A percentile compares a stretch with the other conserved stretches of the same genome.
Evolutionary conservation across 2,888 invertebrate genomes (phyloP).

Genomic region (Xestia ashworthii): DNA sequence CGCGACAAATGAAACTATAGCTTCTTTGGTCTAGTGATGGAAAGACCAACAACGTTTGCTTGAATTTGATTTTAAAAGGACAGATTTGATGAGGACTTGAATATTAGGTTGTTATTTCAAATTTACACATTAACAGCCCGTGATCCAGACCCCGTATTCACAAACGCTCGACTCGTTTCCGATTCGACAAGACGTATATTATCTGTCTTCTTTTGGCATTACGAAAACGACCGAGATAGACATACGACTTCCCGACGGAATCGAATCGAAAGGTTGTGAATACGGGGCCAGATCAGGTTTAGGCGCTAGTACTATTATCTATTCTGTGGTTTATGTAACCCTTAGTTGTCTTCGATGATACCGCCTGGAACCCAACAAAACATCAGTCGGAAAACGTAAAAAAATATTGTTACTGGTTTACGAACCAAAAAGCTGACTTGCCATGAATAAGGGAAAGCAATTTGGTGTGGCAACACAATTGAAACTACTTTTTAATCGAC

Average conservation of each 20-base stretch:
- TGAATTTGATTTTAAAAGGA: not conserved
- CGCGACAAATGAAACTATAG: not conserved
- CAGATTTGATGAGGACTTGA: not conserved
- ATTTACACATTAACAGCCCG: no score
- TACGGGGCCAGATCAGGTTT: no score
- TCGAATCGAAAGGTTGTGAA: no score
- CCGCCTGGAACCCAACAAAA: not conserved
- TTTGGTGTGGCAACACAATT: slow-evolving; percentile 36
- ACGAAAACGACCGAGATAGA: no score
- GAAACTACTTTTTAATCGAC: slow-evolving; percentile 3
- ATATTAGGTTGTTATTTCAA: no score
- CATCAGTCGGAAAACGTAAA: not conserved
- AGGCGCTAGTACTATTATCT: no score
- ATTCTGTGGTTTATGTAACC: not conserved
- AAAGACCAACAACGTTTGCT: not conserved
- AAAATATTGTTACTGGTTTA: not conserved
- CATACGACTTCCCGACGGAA: no score
- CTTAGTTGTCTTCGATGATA: not conserved
- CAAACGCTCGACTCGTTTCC: no score
- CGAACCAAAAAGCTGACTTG: not conserved
- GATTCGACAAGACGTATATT: no score
- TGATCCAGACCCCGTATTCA: no score
- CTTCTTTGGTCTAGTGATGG: not conserved
- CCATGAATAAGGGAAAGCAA: not conserved
- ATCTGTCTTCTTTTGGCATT: no score